Conservation (phyloP, 2,888 invertebrate genomes). For the Lasioglossum pauxillum region DNA sequence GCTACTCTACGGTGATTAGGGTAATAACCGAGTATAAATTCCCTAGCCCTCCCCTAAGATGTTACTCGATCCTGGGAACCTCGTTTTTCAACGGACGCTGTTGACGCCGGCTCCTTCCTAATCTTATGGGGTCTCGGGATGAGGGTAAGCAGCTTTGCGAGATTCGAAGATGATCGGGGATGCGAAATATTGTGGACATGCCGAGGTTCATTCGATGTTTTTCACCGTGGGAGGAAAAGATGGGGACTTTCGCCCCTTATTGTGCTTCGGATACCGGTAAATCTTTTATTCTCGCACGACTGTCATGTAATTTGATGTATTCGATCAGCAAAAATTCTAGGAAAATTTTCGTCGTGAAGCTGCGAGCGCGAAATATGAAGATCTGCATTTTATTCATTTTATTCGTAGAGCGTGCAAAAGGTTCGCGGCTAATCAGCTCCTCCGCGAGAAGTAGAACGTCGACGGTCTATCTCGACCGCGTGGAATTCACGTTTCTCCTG, state of each 20-base stretch:
- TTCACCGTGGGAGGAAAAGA: not conserved
- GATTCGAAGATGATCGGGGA: conserved; percentile 2
- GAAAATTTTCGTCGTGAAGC: not conserved
- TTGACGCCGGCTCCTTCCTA: not conserved
- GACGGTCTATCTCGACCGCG: not conserved
- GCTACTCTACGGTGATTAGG: conserved; percentile 30
- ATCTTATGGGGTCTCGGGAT: not conserved
- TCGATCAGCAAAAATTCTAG: not conserved
- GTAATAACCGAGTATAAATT: conserved; percentile 43
- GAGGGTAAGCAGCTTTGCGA: not conserved
- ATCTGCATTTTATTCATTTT: not conserved
- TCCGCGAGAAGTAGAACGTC: not conserved
- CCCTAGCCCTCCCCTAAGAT: not conserved
- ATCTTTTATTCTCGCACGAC: not conserved
- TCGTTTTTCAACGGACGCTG: not conserved
- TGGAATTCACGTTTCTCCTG: not conserved
- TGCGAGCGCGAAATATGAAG: not conserved
- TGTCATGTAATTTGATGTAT: not conserved
- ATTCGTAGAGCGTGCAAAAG: not conserved
- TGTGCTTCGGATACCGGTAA: not conserved
- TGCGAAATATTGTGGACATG: not conserved
- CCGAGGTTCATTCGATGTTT: not conserved
- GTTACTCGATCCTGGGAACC: not conserved
- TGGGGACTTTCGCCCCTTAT: not conserved
- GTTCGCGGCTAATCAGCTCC: not conserved